phyloP scores from a whole-genome alignment of 2,113 vertebrate species.

The Neolamprologus sp. region DNA sequence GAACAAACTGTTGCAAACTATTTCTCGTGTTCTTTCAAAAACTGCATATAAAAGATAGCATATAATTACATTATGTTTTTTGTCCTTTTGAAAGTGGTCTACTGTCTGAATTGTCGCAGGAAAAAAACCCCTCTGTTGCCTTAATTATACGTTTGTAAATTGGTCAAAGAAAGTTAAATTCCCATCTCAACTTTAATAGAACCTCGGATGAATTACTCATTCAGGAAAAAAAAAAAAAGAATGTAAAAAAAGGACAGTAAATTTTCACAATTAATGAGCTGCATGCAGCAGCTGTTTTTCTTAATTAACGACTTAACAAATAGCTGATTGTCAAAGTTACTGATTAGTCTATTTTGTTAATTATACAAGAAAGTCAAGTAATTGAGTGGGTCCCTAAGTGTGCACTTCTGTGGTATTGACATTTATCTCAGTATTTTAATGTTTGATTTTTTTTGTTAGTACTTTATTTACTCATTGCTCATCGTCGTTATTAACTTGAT shows the following conservation, averaged over 20 bases:
- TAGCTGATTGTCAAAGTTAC: background rate
- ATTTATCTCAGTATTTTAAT: background rate
- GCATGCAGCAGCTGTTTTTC: background rate
- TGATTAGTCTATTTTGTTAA: background rate
- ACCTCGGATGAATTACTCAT: background rate
- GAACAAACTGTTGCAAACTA: background rate
- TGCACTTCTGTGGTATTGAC: background rate
- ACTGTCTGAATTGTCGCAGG: background rate
- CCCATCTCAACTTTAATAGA: background rate
- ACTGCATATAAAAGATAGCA: background rate
- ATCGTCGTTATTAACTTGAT: no score
- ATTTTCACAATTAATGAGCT: background rate
- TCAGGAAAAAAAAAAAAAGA: background rate
- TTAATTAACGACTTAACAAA: background rate
- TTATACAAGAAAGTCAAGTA: background rate
- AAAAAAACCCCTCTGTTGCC: accelerated
- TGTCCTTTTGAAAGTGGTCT: background rate
- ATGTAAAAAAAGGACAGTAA: background rate
- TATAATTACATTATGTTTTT: background rate
- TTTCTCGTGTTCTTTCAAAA: background rate
- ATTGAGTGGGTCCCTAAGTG: background rate
- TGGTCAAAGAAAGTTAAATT: background rate
- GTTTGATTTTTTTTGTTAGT: background rate
- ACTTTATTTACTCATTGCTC: background rate
- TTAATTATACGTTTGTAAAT: background rate